Conservation (phyloP, 2,113 vertebrate species). For the Nothoprocta perdicaria region DNA sequence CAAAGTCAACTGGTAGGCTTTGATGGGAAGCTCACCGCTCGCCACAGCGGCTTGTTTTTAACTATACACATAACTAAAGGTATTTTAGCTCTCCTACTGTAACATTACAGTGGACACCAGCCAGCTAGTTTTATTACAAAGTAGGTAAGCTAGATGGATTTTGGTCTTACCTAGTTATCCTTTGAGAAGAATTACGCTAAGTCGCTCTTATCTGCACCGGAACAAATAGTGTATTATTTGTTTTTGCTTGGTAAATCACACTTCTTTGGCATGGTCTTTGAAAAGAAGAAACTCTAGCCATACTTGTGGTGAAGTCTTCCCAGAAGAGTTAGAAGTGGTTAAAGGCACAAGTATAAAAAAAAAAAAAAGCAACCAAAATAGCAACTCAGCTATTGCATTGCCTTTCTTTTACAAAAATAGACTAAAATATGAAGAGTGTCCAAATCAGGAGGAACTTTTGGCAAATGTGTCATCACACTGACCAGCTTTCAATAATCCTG, state of each 20-base stretch:
- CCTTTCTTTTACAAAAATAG: neutral
- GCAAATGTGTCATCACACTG: neutral
- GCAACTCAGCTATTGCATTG: neutral
- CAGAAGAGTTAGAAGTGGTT: neutral
- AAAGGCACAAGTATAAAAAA: neutral
- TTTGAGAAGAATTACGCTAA: neutral
- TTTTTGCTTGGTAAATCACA: too few relatives aligned
- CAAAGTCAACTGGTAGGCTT: neutral
- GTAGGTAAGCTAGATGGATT: neutral
- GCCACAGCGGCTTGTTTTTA: neutral
- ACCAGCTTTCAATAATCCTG: neutral
- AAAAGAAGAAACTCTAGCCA: neutral
- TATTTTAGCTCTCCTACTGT: neutral
- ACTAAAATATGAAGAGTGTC: neutral
- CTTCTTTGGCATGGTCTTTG: neutral
- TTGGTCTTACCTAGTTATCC: neutral
- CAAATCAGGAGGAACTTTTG: neutral
- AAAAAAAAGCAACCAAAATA: neutral
- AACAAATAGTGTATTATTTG: too few relatives aligned
- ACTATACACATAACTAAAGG: accelerated
- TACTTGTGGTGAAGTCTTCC: neutral
- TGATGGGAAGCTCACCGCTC: accelerated
- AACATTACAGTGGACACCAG: neutral
- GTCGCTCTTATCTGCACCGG: neutral
- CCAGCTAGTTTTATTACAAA: neutral